Evolutionary conservation across 2,888 invertebrate species (phyloP), one percentile per base, ranked within the genome.

Genomic region (Lasioglossum malachurum): DNA sequence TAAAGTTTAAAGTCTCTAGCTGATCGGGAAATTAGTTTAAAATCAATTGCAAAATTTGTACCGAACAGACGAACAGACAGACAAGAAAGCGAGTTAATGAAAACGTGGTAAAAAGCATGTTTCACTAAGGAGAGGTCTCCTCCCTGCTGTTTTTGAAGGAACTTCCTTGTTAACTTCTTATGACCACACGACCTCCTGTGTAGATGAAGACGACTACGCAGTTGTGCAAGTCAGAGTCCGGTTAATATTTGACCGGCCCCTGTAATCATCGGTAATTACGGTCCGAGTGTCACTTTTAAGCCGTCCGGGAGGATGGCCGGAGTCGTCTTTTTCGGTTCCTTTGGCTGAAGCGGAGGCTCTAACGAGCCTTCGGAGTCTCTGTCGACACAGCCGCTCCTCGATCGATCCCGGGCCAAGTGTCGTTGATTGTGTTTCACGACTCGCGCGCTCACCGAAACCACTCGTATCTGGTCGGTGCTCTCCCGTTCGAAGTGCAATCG

Each of bases 351-450:
- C 31, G 0, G 69, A 35, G 35, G 7, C 38, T 23, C 80, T 80
- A 89, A 87, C 83, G 80, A 89, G 78, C 75, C 78, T 35, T 72
- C 64, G 46, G 14, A 44, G 75, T 69, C 46, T 82, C 83, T 23
- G 78, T 78, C 60, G 67, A 67, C 53, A 71, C n/a, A 41, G 35
- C 67, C 31, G 41, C 53, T 73, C 49, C 77, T 73, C 79, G 78
- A 87, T 87, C 87, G 78, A 88, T 89, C 83, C 73, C 64, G 31
- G 78, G 27, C 60, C 60, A 75, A 53, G 74, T 80, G 78, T 75
- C 76, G 82, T 79, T 74, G 76, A 75, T 82, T 75, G 84, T 74
- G 60, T 72, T 75, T 53, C 76, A 74, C 83, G 71, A 84, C 78
- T 86, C 38, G 78, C 38, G 78, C 81, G 81, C 75, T 78, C 78